Evolutionary conservation across 2,797 vertebrate genomes (phyloP), one percentile per base, ranked within the genome.

Genomic region (Onychomys arenicola): DNA sequence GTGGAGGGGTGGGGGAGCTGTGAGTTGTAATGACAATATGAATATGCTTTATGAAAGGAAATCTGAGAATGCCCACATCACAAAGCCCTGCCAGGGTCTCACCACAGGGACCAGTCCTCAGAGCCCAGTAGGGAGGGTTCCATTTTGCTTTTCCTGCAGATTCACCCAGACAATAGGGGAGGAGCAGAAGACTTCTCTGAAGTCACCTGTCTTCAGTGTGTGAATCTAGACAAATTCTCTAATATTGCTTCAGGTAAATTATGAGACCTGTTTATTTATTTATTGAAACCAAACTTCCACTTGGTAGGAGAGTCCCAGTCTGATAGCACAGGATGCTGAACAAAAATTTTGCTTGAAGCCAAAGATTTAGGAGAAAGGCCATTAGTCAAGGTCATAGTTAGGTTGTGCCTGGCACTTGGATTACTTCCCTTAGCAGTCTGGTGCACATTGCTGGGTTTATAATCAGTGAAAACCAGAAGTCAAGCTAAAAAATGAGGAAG

Each of bases 401-500:
- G 46, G 52, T 52, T 61, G 67, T 73, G 32, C 90, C 88, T 92
- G 40, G 6, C 52, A 86, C 93, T 95, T 85, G 43, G 76, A 73
- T 89, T 91, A 21, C 87, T 29, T 77, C 61, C 32, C 77, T 88
- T 40, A 37, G 49, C 12, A 34, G 73, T 37, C 52, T 43, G 69
- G 25, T 19, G 13, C 71, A 61, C 11, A 71, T 23, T 49, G 37
- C 17, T 94, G 69, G 63, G 21, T 86, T 96, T 89, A 34, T 2
- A 63, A 90, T 95, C 43, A 63, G 77, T 55, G 78, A 77, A 93
- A 95, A 86, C 21, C 27, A 81, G 61, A 94, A 95, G 37, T 40
- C 55, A 73, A 29, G 81, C 75, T 63, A 93, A 90, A 96, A 96
- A 91, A 92, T 43, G 89, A 91, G 49, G 49, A 90, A 93, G 49